Evolutionary conservation across 2,113 vertebrate genomes (phyloP).

Genomic region (Tenebrosternarchus preto): DNA sequence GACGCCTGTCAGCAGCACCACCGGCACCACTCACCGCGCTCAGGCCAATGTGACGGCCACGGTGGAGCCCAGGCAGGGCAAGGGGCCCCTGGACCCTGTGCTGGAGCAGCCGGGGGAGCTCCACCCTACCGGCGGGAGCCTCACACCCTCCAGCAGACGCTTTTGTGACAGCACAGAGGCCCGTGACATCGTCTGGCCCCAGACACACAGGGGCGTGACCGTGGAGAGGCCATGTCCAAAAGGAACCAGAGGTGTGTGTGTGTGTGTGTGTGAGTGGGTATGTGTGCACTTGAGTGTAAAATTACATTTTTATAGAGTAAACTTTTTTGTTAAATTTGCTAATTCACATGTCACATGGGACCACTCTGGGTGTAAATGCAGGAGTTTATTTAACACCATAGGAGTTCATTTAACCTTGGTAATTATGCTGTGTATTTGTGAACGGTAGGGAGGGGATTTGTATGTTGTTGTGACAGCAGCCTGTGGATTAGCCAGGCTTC

Average conservation of each 20-base stretch:
- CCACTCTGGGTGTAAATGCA: neutral
- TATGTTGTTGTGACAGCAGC: constrained; percentile 22
- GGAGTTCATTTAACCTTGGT: constrained; percentile 21
- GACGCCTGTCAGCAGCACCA: constrained; percentile 69
- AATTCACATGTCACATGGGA: neutral
- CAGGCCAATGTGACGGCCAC: constrained; percentile 72
- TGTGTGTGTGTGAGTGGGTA: neutral
- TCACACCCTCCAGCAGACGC: constrained; percentile 86
- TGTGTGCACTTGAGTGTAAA: neutral
- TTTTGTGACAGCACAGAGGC: constrained; percentile 86
- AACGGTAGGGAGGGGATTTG: constrained; percentile 17
- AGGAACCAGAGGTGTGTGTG: constrained; percentile 87
- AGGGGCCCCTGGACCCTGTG: constrained; percentile 78
- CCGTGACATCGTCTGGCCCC: constrained; percentile 93
- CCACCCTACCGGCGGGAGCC: constrained; percentile 81
- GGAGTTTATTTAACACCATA: neutral
- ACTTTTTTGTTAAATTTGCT: neutral
- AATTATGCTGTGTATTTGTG: constrained; percentile 24
- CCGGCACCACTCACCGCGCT: constrained; percentile 76
- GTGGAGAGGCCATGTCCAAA: constrained; percentile 98
- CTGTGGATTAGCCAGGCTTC: neutral
- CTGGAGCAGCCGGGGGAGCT: constrained; percentile 78
- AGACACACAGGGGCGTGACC: constrained; percentile 87
- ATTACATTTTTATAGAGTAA: neutral
- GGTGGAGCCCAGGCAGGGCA: constrained; percentile 83